Conservation (phyloP, 2,797 vertebrate species). For the Halcyon smyrnensis region DNA sequence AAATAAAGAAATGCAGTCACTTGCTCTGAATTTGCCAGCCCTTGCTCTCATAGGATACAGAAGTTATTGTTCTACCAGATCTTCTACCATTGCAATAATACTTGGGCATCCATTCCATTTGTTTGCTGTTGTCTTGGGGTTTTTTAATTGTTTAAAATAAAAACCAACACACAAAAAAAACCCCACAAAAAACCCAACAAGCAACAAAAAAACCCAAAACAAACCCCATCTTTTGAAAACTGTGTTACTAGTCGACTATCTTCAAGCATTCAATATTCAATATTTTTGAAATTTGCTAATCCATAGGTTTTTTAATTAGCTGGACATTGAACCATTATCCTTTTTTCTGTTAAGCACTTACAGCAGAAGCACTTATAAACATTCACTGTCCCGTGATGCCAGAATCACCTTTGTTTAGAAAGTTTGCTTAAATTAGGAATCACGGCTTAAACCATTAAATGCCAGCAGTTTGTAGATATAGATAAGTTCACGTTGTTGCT, state of each 20-base stretch:
- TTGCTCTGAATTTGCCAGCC: background rate
- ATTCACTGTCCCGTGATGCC: background rate
- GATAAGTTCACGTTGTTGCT: background rate
- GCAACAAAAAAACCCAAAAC: too few species aligned
- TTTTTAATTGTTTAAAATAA: background rate
- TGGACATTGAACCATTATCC: background rate
- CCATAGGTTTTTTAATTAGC: background rate
- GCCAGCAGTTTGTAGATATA: background rate
- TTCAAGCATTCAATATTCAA: background rate
- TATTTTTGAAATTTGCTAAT: background rate
- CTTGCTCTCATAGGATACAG: background rate
- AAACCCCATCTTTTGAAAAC: background rate
- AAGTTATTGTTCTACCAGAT: background rate
- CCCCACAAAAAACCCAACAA: too few species aligned
- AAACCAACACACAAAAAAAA: too few species aligned
- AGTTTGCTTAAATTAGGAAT: background rate
- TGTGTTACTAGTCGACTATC: background rate
- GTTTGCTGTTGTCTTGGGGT: background rate
- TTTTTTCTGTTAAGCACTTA: background rate
- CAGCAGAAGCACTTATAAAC: too few species aligned
- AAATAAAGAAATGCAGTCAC: background rate
- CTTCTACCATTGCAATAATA: background rate
- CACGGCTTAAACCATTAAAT: background rate
- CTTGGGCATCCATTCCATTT: background rate
- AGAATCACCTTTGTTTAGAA: background rate